Percentiles rank a stretch among this genome's conserved stretches.
Conservation (phyloP, 2,797 vertebrate genomes). For the Pseudochromis fuscus region DNA sequence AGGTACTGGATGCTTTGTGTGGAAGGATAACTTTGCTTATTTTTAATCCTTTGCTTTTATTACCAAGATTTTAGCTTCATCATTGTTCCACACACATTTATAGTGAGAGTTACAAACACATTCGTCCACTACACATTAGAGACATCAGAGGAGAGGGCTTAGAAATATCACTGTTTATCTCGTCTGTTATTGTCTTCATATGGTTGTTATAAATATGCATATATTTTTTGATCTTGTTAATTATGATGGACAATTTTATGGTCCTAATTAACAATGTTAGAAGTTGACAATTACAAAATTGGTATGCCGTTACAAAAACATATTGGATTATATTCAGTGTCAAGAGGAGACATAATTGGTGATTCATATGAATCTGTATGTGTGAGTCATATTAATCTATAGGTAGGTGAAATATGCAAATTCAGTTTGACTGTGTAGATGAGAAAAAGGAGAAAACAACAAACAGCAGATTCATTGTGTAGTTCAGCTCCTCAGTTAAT, state of each 20-base stretch:
- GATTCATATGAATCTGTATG: background rate
- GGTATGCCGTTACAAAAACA: no score
- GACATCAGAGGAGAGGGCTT: background rate
- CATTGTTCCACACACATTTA: background rate
- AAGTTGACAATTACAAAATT: no score
- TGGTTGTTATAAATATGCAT: background rate
- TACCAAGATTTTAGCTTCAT: background rate
- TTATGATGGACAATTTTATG: background rate
- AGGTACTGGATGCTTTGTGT: background rate
- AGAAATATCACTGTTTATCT: background rate
- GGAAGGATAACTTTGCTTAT: background rate
- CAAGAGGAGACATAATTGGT: background rate
- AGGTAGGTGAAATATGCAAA: background rate
- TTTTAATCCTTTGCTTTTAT: background rate
- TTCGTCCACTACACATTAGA: background rate
- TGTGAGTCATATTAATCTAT: background rate
- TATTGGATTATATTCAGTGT: background rate
- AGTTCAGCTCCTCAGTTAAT: background rate
- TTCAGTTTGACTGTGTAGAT: background rate
- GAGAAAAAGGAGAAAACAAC: constrained; percentile 10
- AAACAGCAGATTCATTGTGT: constrained; percentile 12
- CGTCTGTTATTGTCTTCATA: background rate
- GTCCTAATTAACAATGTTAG: background rate
- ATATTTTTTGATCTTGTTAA: background rate
- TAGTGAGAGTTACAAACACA: no score